Evolutionary conservation across 2,888 invertebrate species (phyloP).

Genomic region (Latrodectus elegans): DNA sequence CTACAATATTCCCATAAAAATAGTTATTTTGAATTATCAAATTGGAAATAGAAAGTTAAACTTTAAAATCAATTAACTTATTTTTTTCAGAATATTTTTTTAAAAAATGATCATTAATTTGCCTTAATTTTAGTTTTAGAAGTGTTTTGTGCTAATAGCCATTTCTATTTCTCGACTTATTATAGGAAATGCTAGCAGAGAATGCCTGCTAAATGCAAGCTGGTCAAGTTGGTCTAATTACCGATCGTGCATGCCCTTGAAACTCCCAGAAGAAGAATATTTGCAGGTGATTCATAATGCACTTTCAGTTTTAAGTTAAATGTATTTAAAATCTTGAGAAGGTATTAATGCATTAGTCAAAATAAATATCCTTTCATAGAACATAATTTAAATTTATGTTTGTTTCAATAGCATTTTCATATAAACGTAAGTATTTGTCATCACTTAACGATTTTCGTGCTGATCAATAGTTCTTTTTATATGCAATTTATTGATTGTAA

Average conservation of each 20-base stretch:
- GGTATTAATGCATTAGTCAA: no score
- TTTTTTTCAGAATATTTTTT: not conserved
- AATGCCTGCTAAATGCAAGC: conserved; percentile 49
- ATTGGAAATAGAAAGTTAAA: not conserved
- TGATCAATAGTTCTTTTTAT: no score
- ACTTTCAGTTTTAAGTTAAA: no score
- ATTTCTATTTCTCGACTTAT: not conserved
- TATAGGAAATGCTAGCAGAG: conserved; percentile 54
- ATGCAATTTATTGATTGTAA: no score
- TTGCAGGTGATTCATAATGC: conserved; percentile 22
- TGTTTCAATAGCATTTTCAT: no score
- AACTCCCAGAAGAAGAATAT: conserved; percentile 55
- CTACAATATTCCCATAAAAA: not conserved
- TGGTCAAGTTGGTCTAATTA: conserved; percentile 65
- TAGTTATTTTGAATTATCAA: not conserved
- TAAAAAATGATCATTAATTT: not conserved
- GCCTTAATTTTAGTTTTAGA: no score
- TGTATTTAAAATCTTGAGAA: no score
- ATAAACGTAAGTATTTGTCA: no score
- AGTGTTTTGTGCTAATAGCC: not conserved
- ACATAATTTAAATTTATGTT: no score
- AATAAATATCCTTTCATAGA: no score
- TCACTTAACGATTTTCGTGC: no score
- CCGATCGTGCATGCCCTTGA: conserved; percentile 51
- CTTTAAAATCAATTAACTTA: not conserved